Base-by-base conservation (phyloP, 2,113 vertebrate genomes). In the Cyanocitta stelleri region DNA sequence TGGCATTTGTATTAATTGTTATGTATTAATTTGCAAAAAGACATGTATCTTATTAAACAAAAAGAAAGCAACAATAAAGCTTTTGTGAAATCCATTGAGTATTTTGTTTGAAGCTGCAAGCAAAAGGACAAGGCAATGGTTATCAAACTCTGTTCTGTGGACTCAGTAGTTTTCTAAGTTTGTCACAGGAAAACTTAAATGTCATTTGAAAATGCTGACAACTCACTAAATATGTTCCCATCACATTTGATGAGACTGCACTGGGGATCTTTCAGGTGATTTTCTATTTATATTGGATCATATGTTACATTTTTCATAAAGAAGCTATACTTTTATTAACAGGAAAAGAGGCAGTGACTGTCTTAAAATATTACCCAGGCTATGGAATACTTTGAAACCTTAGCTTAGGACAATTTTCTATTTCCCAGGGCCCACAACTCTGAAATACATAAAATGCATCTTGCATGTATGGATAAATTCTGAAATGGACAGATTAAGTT, bases 201-300 rank as follows among this genome's bases (percentile, higher is more conserved):
- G 49, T 67, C 67, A 83, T 87, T 94, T 80, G 6, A 79, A 93
- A 95, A 91, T 87, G 75, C 85, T 96, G 87, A 94, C 93, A 89
- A 54, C 30, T 87, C 59, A 76, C 82, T 96, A 96, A 97, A 58
- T 93, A 85, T 48, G 51, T 93, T 90, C 55, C 58, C 10, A 43
- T 88, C 75, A 90, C 48, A 66, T 85, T 76, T 91, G 74, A 88
- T 90, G 81, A 93, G 51, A 58, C 75, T 44, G 32, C 67, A 51
- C 59, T 69, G 24, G 91, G 67, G 85, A 93, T 79, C n/a, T 90
- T 95, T 87, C 74, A 91, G 77, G 77, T 92, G 80, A 94, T 91
- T 95, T 96, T 73, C 72, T 80, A 85, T 63, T 94, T 84, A 73
- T 89, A 43, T 87, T 83, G 62, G 30, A 93, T 91, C 54, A 85